These are phyloP conservation scores for Spodoptera picta DNA, from an alignment of 2,888 invertebrate genomes.

Conservation along the genomic window DNA sequence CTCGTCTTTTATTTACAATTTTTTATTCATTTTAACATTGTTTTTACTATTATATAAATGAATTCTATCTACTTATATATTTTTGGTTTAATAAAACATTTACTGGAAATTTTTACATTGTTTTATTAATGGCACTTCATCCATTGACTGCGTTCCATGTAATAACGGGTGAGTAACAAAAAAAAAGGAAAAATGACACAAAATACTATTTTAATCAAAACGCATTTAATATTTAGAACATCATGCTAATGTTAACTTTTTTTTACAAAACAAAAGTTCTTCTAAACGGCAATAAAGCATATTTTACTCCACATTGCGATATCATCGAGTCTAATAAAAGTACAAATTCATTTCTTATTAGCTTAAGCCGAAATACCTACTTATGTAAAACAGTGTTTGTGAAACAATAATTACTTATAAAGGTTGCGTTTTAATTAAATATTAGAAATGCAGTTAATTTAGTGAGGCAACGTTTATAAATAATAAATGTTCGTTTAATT, in stretches of 20 bases:
- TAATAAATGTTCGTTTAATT: slow-evolving; percentile 14
- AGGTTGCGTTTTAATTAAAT: slow-evolving; percentile 26
- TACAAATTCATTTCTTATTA: slow-evolving; percentile 61
- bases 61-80: no score
- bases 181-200: slow-evolving; percentile 44
- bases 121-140: no score
- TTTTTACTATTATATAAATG: no score
- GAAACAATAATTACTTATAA: slow-evolving; percentile 35
- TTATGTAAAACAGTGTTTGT: slow-evolving; percentile 54
- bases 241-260: slow-evolving; percentile 73
- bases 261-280: slow-evolving; percentile 71
- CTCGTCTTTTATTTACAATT: no score
- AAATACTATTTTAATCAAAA: slow-evolving; percentile 66
- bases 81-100: no score
- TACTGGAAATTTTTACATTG: no score
- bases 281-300: slow-evolving; percentile 77
- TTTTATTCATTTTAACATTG: no score
- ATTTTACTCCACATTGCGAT: slow-evolving; percentile 64
- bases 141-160: not conserved
- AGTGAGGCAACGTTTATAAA: slow-evolving; percentile 46
- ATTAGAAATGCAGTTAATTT: not conserved
- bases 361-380: slow-evolving; percentile 63
- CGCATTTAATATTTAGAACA: slow-evolving; percentile 77
- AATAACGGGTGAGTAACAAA: not conserved
- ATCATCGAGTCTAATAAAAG: slow-evolving; percentile 61